Base-by-base conservation (phyloP, 2,797 vertebrate genomes). In the Melanotaenia maccullochi region DNA sequence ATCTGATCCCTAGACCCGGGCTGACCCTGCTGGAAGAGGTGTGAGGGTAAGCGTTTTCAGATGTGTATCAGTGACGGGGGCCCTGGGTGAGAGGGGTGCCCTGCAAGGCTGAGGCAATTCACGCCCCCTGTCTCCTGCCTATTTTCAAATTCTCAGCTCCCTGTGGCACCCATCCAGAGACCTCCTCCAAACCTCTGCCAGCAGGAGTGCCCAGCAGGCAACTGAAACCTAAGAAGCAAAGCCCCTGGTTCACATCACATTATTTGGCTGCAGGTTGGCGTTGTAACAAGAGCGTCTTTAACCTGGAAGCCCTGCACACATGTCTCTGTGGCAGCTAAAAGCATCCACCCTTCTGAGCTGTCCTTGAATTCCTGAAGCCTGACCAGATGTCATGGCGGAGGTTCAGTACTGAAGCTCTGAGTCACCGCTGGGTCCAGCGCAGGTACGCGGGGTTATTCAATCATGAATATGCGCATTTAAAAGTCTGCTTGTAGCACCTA, bases 1-100 rank as follows among this genome's bases (percentile, higher is more conserved):
- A 91, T 90, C 81, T 85, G 89, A 92, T 91, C 85, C 83, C 81
- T 73, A 74, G 79, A 84, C 76, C 71, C 30, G 42, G 71, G 68
- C 78, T 89, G 89, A 93, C 93, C 93, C 88, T 68, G 83, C 81
- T 75, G 77, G 66, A 68, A 83, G 85, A 93, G 90, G 91, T 93
- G 92, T 89, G 91, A 93, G 90, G 80, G 81, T 93, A 95, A 95
- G 82, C 57, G 72, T 67, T 93, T 91, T 92, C 94, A 95, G 91
- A 94, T 95, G 94, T 93, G 89, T 36, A 49, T 64, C 79, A 80
- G 42, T 71, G 81, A 87, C 20, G 63, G 67, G 81, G 78, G 80
- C 74, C 80, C 58, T 22, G 30, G 78, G 84, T 22, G 65, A 79
- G 68, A 77, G 75, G 55, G 59, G 76, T 38, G 73, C 89, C 87